Conservation (phyloP, 2,113 vertebrate genomes). For the Paradoxurus hermaphroditus region DNA sequence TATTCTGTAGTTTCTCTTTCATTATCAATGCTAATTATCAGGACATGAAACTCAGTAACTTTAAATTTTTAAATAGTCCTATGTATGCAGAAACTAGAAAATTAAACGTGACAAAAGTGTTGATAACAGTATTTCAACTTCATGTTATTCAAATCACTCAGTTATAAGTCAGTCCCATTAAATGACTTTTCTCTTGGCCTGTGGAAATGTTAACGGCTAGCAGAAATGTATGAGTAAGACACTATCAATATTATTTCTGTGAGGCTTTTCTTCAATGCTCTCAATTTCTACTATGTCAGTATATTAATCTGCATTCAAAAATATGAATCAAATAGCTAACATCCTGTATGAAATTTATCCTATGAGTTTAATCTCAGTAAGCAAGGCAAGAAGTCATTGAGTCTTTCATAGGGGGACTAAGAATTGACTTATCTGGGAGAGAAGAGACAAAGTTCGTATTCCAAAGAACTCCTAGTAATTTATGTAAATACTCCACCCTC, state of each 20-base stretch:
- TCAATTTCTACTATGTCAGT: slow-evolving; percentile 28
- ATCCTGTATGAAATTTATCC: slow-evolving; percentile 37
- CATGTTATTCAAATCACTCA: not conserved
- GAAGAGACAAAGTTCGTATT: not conserved
- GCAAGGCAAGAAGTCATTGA: slow-evolving; percentile 18
- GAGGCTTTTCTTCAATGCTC: not conserved
- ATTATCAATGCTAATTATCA: not conserved
- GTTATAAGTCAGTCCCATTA: not conserved
- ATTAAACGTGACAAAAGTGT: slow-evolving; percentile 1
- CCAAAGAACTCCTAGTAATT: not conserved
- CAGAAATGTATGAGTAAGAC: not conserved
- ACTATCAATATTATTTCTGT: not conserved
- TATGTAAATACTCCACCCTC: not conserved
- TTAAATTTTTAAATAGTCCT: not conserved
- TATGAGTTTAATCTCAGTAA: slow-evolving; percentile 20
- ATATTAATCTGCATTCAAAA: slow-evolving; percentile 16
- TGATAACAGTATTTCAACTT: not conserved
- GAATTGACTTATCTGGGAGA: not conserved
- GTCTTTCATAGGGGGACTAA: not conserved
- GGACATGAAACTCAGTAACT: not conserved
- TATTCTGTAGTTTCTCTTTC: not conserved
- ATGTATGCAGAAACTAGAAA: not conserved
- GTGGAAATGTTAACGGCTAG: slow-evolving; percentile 3
- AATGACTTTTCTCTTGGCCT: not conserved
- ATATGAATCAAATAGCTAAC: slow-evolving; percentile 39